These are phyloP conservation scores for Helicolenus hilgendorfi DNA, from an alignment of 2,797 vertebrate species.

Conservation along the genomic window DNA sequence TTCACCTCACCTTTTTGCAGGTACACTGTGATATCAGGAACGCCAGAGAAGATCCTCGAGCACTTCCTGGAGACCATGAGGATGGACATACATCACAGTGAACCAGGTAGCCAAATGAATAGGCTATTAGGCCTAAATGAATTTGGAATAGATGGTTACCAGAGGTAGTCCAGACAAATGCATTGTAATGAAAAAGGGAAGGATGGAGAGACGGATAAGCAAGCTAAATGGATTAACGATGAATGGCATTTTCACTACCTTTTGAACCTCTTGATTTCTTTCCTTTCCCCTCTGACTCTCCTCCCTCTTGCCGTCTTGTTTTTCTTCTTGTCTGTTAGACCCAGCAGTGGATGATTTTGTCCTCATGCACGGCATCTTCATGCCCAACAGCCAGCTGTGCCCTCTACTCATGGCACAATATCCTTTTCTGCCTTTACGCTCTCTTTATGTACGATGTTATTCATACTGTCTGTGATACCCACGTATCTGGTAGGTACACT, in stretches of 20 bases:
- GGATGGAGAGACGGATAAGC: not conserved
- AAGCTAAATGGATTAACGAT: not conserved
- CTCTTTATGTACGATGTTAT: not conserved
- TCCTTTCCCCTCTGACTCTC: not conserved
- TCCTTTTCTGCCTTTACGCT: slow-evolving; percentile 91
- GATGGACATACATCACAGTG: slow-evolving; percentile 94
- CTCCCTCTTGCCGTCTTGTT: slow-evolving; percentile 17
- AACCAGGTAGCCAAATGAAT: slow-evolving; percentile 86
- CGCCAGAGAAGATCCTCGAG: slow-evolving; percentile 98
- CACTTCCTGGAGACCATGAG: slow-evolving; percentile 98
- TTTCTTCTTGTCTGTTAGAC: slow-evolving; percentile 86
- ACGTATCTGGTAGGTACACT: not conserved
- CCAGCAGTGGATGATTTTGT: slow-evolving; percentile 96
- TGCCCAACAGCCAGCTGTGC: slow-evolving; percentile 97
- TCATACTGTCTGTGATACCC: not conserved
- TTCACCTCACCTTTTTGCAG: slow-evolving; percentile 73
- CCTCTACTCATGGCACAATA: slow-evolving; percentile 97
- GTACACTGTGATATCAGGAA: slow-evolving; percentile 99
- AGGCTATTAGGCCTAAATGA: not conserved
- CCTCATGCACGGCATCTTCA: slow-evolving; percentile 99
- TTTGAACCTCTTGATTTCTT: not conserved
- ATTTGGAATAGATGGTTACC: not conserved
- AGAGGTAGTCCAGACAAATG: not conserved
- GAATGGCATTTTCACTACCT: not conserved
- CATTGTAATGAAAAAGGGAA: not conserved